Conservation (phyloP, 2,797 vertebrate species). For the Buphagus erythrorhynchus region DNA sequence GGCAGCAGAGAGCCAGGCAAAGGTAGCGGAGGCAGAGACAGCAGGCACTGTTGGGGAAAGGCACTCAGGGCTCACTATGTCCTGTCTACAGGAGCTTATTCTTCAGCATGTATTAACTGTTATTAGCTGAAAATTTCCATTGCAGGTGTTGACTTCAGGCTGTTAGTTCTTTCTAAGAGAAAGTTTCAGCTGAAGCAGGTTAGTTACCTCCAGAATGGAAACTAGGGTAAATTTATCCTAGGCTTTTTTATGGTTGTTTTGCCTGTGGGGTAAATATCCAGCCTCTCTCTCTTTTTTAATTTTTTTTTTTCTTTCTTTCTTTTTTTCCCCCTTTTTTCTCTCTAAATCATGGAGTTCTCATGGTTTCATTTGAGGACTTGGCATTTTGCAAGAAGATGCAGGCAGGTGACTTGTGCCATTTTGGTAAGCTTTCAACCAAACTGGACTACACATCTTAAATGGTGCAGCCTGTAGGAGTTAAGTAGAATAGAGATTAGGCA, state of each 20-base stretch:
- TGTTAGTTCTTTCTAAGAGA: not conserved
- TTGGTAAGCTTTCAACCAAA: not conserved
- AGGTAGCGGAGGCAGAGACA: not conserved
- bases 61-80: not conserved
- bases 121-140: slow-evolving; percentile 10
- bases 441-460: not conserved
- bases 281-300: not conserved
- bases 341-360: not conserved
- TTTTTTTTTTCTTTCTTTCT: not conserved
- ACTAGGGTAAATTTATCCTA: not conserved
- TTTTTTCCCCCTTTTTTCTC: not conserved
- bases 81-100: not conserved
- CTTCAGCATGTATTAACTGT: not conserved
- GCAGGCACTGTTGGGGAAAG: rapidly evolving
- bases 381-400: not conserved
- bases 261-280: not conserved
- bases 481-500: not conserved
- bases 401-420: not conserved
- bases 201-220: not conserved
- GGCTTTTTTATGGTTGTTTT: not conserved
- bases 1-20: not conserved
- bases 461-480: not conserved
- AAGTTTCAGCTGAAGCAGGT: slow-evolving; percentile 4
- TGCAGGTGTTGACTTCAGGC: not conserved
- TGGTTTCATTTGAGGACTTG: not conserved